Base-by-base conservation (phyloP, 2,888 invertebrate genomes). In the Lydus trimaculatus region DNA sequence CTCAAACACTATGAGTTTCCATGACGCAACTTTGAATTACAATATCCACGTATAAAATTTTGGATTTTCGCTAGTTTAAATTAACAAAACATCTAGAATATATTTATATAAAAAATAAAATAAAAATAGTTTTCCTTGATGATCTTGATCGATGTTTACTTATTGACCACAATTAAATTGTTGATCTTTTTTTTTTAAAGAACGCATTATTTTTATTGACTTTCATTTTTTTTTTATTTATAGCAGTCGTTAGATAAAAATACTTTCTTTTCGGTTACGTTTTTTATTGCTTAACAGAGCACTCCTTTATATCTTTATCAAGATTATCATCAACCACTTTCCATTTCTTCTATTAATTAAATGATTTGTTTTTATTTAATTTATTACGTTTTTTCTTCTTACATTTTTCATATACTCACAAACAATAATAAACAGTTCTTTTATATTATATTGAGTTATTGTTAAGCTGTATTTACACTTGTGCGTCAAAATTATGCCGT, bases 101-200 rank as follows among this genome's bases (percentile, higher is more conserved):
- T 7, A 7, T 43, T n/a, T n/a, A 7, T 43, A 43, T 5, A 43
- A 6, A n/a, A 43, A 43, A 7, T n/a, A 2, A 17, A 5, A 7
- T 43, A 43, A 43, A 43, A 43, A 43, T 43, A 43, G 43, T 17
- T 43, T 43, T 43, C 43, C 43, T 43, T 43, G 43, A 43, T 43
- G 43, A 17, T 43, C 5, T 43, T 43, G 7, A 17, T 33, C 4
- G 33, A 33, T 43, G 43, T 43, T 43, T 43, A 43, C 15, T 17
- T 13, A 17, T 43, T 43, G 43, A 43, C 43, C 13, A 28, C 6
- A 7, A 31, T 31, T 31, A 31, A 31, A 31, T 28, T n/a, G 4
- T 28, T 28, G 28, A 28, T 28, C 28, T 3, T n/a, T n/a, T n/a
- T n/a, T n/a, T n/a, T n/a, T n/a, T n/a, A n/a, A n/a, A n/a, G n/a